Conservation (phyloP, 2,113 vertebrate genomes). For the Talpa occidentalis region DNA sequence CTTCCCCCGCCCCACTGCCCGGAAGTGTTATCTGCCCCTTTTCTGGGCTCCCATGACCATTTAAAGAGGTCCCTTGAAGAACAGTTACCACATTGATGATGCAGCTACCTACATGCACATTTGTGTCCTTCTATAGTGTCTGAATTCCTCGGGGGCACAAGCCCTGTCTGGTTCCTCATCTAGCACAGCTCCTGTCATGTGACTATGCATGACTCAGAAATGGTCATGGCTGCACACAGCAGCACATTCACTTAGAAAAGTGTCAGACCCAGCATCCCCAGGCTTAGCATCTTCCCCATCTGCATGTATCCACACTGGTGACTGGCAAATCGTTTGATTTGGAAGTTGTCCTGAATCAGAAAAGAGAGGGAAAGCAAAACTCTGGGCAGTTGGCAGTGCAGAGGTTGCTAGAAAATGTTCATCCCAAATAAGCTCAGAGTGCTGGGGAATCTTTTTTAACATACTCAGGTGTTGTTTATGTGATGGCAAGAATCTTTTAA, state of each 20-base stretch:
- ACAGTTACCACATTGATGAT: not conserved
- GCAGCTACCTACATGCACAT: accelerated
- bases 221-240: accelerated
- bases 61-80: not conserved
- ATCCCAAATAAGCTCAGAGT: not conserved
- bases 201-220: not conserved
- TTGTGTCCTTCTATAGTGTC: not conserved
- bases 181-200: not conserved
- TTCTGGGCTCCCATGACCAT: accelerated
- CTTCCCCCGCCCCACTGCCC: no score
- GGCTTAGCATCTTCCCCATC: not conserved
- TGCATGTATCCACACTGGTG: not conserved
- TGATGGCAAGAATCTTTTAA: conserved; percentile 28
- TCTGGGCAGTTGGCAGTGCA: not conserved
- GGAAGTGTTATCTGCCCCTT: not conserved
- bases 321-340: not conserved
- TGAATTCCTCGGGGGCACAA: not conserved
- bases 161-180: no score
- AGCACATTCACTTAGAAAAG: not conserved
- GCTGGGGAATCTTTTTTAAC: not conserved
- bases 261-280: not conserved
- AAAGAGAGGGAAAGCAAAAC: not conserved
- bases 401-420: not conserved
- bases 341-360: conserved; percentile 51
- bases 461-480: not conserved